Percentiles rank a stretch among this genome's conserved stretches.
Evolutionary conservation across 2,888 invertebrate genomes (phyloP).

Genomic region (Drosophila paranaensis): DNA sequence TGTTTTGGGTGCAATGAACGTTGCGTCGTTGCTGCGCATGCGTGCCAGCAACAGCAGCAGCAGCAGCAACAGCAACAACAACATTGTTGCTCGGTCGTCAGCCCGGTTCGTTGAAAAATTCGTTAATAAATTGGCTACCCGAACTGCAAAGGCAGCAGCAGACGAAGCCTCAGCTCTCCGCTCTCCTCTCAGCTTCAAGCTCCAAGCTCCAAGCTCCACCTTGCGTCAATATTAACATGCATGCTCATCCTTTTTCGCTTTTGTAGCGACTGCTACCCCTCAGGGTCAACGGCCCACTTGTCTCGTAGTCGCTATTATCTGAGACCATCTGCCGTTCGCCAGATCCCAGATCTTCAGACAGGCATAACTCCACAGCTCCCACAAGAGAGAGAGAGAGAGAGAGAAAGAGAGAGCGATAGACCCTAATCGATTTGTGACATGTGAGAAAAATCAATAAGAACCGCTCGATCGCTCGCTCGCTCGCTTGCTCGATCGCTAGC

Average conservation of each 20-base stretch:
- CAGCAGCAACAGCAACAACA: constrained; percentile 32
- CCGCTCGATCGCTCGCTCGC: neutral
- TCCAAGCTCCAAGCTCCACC: constrained; percentile 57
- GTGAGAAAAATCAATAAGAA: constrained; percentile 64
- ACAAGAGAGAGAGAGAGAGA: constrained; percentile 14
- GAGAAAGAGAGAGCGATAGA: neutral
- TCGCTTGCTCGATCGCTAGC: neutral
- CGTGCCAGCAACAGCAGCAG: constrained; percentile 60
- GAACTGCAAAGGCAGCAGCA: constrained; percentile 37
- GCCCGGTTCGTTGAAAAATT: constrained; percentile 62
- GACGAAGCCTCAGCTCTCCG: constrained; percentile 27
- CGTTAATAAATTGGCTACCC: constrained; percentile 74
- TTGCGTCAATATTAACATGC: constrained; percentile 76
- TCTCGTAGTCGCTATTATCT: constrained; percentile 65
- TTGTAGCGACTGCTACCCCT: constrained; percentile 47
- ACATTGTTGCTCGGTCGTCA: constrained; percentile 37
- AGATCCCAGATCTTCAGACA: constrained; percentile 29
- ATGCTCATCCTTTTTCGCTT: constrained; percentile 68
- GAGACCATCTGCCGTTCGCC: constrained; percentile 61
- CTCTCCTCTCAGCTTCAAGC: constrained; percentile 11
- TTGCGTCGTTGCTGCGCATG: constrained; percentile 77
- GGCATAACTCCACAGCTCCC: constrained; percentile 27
- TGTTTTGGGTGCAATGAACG: constrained; percentile 77
- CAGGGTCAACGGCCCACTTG: constrained; percentile 74
- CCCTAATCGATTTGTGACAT: constrained; percentile 57